Percentiles rank a stretch among this genome's conserved stretches.
These are phyloP conservation scores for Argyrosomus regius DNA, from an alignment of 2,797 vertebrate genomes.

Conservation along the genomic window DNA sequence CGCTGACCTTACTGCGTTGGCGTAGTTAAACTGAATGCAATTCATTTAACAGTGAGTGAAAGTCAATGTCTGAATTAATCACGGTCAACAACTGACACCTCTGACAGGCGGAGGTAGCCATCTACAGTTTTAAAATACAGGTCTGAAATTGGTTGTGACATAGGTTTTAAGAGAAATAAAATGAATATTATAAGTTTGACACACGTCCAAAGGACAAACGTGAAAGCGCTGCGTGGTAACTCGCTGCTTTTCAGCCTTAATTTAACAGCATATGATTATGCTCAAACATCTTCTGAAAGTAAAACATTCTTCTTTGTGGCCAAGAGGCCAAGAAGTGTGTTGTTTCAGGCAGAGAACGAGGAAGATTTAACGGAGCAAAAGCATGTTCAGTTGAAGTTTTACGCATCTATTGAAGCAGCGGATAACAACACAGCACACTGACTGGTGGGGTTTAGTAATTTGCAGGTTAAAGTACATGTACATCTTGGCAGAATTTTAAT, in stretches of 20 bases:
- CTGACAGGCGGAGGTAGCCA: background rate
- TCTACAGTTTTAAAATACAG: background rate
- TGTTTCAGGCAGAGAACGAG: background rate
- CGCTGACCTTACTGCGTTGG: background rate
- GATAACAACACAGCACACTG: background rate
- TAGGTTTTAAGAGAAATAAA: background rate
- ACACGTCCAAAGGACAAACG: background rate
- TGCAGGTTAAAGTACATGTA: background rate
- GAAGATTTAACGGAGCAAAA: constrained; percentile 14
- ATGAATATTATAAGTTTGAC: background rate
- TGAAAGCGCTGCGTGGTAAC: background rate
- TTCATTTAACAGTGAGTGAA: background rate
- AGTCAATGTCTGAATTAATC: background rate
- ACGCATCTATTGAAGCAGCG: background rate
- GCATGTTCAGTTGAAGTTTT: background rate
- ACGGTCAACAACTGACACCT: background rate
- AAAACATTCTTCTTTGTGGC: background rate
- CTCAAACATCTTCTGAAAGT: background rate
- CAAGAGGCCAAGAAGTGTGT: background rate
- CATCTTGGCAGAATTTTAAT: background rate
- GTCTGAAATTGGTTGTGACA: background rate
- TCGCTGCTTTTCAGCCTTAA: background rate
- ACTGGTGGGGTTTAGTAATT: background rate
- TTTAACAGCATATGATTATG: background rate
- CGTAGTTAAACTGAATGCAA: background rate